Evolutionary conservation across 2,113 vertebrate species (phyloP).

Genomic region (Sorex araneus): DNA sequence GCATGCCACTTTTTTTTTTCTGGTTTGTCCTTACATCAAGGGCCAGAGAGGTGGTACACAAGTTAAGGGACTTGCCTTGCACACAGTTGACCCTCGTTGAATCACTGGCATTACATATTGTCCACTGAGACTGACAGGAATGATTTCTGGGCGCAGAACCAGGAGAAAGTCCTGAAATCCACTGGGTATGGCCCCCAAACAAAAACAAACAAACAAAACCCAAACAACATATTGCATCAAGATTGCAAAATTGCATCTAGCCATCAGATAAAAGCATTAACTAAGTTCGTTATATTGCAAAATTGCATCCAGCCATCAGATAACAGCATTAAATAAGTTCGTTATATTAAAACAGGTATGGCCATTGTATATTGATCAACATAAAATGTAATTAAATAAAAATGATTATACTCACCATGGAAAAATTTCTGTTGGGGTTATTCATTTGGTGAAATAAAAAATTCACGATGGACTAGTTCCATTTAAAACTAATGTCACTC

Average conservation of each 20-base stretch:
- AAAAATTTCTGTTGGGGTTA: conserved; percentile 50
- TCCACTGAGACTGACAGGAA: too few relatives aligned
- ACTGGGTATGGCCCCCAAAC: too few relatives aligned
- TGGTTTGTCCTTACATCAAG: not conserved
- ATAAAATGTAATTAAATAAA: conserved; percentile 64
- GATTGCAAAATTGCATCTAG: not conserved
- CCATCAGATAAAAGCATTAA: conserved; percentile 21
- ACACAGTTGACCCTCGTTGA: too few relatives aligned
- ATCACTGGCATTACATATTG: too few relatives aligned
- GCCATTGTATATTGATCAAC: conserved; percentile 40
- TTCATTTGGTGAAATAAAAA: conserved; percentile 65
- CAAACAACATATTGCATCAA: not conserved
- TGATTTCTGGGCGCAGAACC: too few relatives aligned
- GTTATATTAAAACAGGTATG: conserved; percentile 63
- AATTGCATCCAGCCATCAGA: not conserved
- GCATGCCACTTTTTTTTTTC: conserved; percentile 43
- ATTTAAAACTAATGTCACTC: conserved; percentile 69
- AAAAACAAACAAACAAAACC: too few relatives aligned
- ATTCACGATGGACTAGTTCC: not conserved
- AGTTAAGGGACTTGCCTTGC: too few relatives aligned
- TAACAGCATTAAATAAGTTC: conserved; percentile 32
- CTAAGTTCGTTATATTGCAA: conserved; percentile 58
- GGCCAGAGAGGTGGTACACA: too few relatives aligned
- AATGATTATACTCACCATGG: not conserved
- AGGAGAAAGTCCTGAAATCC: too few relatives aligned